phyloP scores from a whole-genome alignment of 2,888 invertebrate genomes.

The Ormyrus pomaceus region DNA sequence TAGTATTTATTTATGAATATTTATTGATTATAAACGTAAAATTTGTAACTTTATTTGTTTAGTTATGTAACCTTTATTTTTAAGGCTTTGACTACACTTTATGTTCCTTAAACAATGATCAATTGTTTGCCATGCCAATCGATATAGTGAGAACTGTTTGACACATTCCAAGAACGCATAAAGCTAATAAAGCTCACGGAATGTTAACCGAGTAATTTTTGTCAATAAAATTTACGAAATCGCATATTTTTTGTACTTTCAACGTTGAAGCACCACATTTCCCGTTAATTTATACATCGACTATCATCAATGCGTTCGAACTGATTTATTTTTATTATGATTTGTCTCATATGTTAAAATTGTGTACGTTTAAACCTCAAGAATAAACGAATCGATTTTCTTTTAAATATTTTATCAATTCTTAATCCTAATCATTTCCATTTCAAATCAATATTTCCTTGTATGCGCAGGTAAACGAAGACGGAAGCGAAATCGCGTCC shows the following conservation, averaged over 20 bases:
- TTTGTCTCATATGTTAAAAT: too few relatives aligned
- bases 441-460: conserved; percentile 64
- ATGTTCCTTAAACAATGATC: conserved; percentile 1
- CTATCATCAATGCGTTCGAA: not conserved
- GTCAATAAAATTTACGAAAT: too few relatives aligned
- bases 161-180: not conserved
- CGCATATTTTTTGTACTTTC: not conserved
- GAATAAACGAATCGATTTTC: too few relatives aligned
- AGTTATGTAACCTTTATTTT: conserved; percentile 13
- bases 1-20: not conserved
- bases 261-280: not conserved
- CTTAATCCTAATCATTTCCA: conserved; percentile 34
- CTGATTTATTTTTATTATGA: too few relatives aligned
- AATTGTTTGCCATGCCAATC: not conserved
- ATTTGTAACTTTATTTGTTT: conserved; percentile 5
- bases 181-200: not conserved
- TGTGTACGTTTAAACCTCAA: not conserved
- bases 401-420: not conserved
- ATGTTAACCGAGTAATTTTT: not conserved
- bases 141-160: not conserved
- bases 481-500: conserved; percentile 65
- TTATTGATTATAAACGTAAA: conserved; percentile 8
- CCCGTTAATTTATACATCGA: not conserved
- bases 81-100: conserved; percentile 1
- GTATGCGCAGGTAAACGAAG: conserved; percentile 70